Percentiles rank a stretch among this genome's conserved stretches.
Conservation (phyloP, 1,140 invertebrate genomes). For the Pseudomyrmex concolor region DNA sequence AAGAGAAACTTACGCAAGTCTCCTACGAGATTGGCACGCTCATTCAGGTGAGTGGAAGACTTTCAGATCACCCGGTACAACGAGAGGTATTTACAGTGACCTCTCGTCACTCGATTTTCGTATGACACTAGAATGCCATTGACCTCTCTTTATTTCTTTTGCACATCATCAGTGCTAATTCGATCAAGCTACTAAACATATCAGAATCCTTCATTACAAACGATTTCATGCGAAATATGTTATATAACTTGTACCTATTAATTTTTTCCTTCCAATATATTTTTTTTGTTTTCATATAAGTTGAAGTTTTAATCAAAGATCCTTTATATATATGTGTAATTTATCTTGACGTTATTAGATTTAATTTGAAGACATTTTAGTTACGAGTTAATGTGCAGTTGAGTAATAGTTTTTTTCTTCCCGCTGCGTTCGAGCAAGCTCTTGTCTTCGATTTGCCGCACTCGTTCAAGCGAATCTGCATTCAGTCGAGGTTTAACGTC, state of each 20-base stretch:
- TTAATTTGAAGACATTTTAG: constrained; percentile 4
- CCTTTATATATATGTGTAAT: too few species aligned
- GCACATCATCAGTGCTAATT: constrained; percentile 25
- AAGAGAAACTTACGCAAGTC: not conserved
- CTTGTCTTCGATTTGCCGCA: constrained; percentile 44
- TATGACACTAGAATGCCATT: constrained; percentile 24
- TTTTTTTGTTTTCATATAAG: too few species aligned
- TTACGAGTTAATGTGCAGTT: constrained; percentile 8
- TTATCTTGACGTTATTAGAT: too few species aligned
- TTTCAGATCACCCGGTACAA: not conserved
- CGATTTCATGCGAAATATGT: too few species aligned
- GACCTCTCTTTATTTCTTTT: constrained; percentile 33
- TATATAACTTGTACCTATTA: too few species aligned
- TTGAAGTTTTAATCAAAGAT: too few species aligned
- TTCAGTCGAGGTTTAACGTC: constrained; percentile 49
- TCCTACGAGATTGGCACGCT: too few species aligned
- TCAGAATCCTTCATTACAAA: not conserved
- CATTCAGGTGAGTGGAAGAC: too few species aligned
- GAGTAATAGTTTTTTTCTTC: constrained; percentile 17
- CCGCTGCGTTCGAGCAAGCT: not conserved
- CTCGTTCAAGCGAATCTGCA: constrained; percentile 52
- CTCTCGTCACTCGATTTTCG: constrained; percentile 26
- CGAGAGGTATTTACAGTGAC: not conserved
- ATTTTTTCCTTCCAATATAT: too few species aligned
- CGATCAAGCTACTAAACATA: constrained; percentile 10